These are phyloP conservation scores for Burhinus bistriatus DNA, from an alignment of 2,113 vertebrate genomes.

Conservation along the genomic window DNA sequence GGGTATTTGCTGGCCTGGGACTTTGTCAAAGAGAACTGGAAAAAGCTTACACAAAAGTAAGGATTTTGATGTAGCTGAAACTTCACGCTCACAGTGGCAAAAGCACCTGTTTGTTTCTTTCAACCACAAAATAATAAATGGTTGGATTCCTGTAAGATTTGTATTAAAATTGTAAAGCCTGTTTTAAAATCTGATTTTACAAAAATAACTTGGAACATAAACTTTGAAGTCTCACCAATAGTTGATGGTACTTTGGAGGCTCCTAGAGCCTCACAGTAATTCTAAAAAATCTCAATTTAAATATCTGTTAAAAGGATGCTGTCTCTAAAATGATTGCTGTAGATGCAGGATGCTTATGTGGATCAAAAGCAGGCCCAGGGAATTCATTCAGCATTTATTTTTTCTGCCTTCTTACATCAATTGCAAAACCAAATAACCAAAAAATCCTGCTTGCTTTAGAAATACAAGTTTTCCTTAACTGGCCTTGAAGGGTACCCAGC, in stretches of 20 bases:
- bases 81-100: neutral
- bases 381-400: neutral
- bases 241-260: neutral
- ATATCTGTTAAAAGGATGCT: neutral
- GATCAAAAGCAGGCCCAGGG: neutral
- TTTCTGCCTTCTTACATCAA: neutral
- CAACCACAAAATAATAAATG: neutral
- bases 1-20: constrained; percentile 90
- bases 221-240: neutral
- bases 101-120: neutral
- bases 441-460: neutral
- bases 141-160: neutral
- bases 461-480: neutral
- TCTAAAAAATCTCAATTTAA: neutral
- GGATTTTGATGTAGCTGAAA: constrained; percentile 7
- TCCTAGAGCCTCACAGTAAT: neutral
- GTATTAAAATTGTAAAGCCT: neutral
- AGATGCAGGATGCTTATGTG: neutral
- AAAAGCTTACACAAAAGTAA: constrained; percentile 86
- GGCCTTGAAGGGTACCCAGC: neutral
- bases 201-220: neutral
- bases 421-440: neutral
- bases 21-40: constrained; percentile 95
- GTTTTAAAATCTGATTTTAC: neutral
- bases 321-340: neutral